phyloP scores from a whole-genome alignment of 2,888 invertebrate species.

The Oithona nana region DNA sequence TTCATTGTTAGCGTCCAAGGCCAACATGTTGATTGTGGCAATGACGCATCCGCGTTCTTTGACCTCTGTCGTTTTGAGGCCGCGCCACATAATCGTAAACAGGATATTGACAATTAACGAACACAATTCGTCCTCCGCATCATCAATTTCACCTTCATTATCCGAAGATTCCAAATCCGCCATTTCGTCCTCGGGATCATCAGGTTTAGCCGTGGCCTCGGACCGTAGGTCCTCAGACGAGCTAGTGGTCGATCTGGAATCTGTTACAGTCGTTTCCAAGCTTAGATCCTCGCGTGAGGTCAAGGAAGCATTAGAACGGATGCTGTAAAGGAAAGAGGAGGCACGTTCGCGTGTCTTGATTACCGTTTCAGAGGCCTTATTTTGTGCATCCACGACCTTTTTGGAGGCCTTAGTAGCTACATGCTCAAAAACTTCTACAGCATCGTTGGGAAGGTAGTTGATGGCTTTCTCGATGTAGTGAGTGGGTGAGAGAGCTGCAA shows the following conservation, averaged over 20 bases:
- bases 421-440: not conserved
- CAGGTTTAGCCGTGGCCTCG: not conserved
- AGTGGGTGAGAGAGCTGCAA: not conserved
- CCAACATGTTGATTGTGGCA: slow-evolving; percentile 38
- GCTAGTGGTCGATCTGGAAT: not conserved
- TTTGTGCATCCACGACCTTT: slow-evolving; percentile 1
- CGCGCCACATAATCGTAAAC: slow-evolving; percentile 40
- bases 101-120: slow-evolving; percentile 38
- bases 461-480: slow-evolving; percentile 10
- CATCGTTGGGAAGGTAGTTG: slow-evolving; percentile 3
- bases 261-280: not conserved
- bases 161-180: not conserved
- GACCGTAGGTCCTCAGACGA: not conserved
- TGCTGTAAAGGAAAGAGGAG: not conserved
- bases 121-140: slow-evolving; percentile 35
- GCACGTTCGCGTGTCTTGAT: not conserved
- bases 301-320: not conserved
- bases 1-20: slow-evolving; percentile 33
- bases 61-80: slow-evolving; percentile 36
- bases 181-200: not conserved
- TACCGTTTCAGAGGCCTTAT: not conserved
- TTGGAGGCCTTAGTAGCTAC: slow-evolving; percentile 11
- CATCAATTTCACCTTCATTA: not conserved
- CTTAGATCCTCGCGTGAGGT: not conserved
- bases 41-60: slow-evolving; percentile 38